Evolutionary conservation across 1,140 invertebrate genomes (phyloP).

Genomic region (Thalassaphorura encarpata): DNA sequence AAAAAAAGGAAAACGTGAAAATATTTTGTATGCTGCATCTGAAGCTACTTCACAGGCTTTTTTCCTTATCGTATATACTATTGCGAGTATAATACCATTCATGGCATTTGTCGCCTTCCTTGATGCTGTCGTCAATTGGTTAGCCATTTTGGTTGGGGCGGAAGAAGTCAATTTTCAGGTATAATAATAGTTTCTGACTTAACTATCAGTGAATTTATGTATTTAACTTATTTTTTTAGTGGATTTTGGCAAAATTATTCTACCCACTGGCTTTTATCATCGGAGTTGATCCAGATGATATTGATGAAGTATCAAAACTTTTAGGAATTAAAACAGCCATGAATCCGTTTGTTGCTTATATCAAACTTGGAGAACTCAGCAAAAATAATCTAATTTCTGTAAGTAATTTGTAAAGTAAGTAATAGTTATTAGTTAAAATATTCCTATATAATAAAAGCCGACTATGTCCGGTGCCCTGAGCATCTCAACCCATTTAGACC

Average conservation of each 20-base stretch:
- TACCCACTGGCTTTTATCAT: constrained; percentile 71
- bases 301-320: constrained; percentile 63
- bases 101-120: constrained; percentile 51
- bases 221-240: constrained; percentile 42
- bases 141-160: constrained; percentile 60
- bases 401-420: no score
- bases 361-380: no score
- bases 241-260: constrained; percentile 71
- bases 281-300: constrained; percentile 67
- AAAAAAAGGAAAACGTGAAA: constrained; percentile 66
- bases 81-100: constrained; percentile 84
- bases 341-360: constrained; percentile 86
- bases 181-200: no score
- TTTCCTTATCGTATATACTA: constrained; percentile 66
- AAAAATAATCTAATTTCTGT: no score
- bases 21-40: constrained; percentile 74
- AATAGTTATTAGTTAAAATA: constrained; percentile 6
- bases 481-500: no score
- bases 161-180: constrained; percentile 44
- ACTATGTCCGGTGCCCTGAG: no score
- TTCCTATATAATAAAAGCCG: no score
- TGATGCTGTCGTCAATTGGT: constrained; percentile 67
- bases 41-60: constrained; percentile 60
- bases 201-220: no score
- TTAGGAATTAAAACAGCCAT: constrained; percentile 85